Conservation (phyloP, 2,888 invertebrate species). For the Scelioninae gen. 1 region DNA sequence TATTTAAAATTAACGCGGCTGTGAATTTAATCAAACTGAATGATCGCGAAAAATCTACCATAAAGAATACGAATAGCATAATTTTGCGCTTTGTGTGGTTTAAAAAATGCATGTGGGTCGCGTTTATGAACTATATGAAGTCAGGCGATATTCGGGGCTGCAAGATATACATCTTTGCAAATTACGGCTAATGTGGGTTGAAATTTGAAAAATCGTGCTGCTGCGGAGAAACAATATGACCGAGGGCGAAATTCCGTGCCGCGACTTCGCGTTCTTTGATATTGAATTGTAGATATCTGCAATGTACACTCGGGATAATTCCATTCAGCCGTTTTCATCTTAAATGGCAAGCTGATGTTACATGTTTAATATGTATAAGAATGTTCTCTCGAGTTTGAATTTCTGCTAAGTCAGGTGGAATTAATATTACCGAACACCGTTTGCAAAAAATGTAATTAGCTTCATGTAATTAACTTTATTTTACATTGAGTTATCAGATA, state of each 20-base stretch:
- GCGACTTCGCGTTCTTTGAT: constrained; percentile 44
- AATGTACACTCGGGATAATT: constrained; percentile 46
- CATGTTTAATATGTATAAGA: constrained; percentile 61
- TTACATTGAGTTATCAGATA: background rate
- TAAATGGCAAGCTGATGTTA: constrained; percentile 55
- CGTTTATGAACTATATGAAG: constrained; percentile 42
- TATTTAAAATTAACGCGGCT: background rate
- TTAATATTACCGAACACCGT: constrained; percentile 18
- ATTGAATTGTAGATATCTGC: constrained; percentile 59
- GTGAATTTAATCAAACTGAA: constrained; percentile 43
- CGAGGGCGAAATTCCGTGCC: constrained; percentile 33
- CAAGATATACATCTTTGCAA: constrained; percentile 54
- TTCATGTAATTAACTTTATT: background rate
- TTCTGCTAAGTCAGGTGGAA: constrained; percentile 32
- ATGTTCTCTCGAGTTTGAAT: constrained; percentile 49
- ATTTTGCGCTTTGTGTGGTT: background rate
- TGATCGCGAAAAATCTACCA: constrained; percentile 18
- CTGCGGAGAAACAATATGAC: constrained; percentile 49
- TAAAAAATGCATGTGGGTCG: constrained; percentile 60
- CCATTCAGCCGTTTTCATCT: constrained; percentile 44
- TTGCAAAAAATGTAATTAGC: constrained; percentile 17
- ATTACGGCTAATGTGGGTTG: constrained; percentile 49
- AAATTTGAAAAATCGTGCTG: constrained; percentile 46
- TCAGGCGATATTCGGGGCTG: constrained; percentile 44
- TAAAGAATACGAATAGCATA: constrained; percentile 40